phyloP scores from a whole-genome alignment of 2,797 vertebrate species.

The Sardinella longiceps region DNA sequence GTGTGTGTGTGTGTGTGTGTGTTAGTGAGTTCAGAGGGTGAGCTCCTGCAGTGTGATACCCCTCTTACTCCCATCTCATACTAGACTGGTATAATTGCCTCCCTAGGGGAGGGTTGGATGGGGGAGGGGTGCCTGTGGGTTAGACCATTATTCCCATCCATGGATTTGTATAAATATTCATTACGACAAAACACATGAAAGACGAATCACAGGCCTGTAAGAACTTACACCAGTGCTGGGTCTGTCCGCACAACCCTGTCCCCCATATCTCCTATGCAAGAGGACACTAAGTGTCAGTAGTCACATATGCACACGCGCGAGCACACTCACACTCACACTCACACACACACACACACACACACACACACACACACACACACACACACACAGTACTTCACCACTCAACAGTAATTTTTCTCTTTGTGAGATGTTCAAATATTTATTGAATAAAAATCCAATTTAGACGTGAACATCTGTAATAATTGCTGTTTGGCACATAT shows the following conservation, averaged over 20 bases:
- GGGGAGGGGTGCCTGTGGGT: slow-evolving; percentile 12
- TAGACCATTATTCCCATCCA: slow-evolving; percentile 13
- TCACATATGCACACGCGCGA: too few species aligned
- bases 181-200: slow-evolving; percentile 25
- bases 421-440: not conserved
- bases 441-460: not conserved
- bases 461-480: too few species aligned
- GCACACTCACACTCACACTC: not conserved
- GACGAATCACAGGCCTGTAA: slow-evolving; percentile 21
- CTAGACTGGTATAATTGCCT: slow-evolving; percentile 25
- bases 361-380: slow-evolving; percentile 6
- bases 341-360: slow-evolving; percentile 14
- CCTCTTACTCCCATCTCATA: slow-evolving; percentile 11
- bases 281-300: not conserved
- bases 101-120: slow-evolving; percentile 12
- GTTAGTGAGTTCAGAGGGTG: slow-evolving; percentile 1
- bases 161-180: slow-evolving; percentile 25
- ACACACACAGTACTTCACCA: not conserved
- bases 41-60: slow-evolving; percentile 22
- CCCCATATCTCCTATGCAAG: slow-evolving; percentile 1
- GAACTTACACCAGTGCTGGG: not conserved
- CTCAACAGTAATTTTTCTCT: not conserved
- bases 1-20: not conserved
- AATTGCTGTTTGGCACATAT: not conserved
- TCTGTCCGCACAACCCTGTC: not conserved